phyloP scores from a whole-genome alignment of 2,888 invertebrate species.

The Bibio marci region DNA sequence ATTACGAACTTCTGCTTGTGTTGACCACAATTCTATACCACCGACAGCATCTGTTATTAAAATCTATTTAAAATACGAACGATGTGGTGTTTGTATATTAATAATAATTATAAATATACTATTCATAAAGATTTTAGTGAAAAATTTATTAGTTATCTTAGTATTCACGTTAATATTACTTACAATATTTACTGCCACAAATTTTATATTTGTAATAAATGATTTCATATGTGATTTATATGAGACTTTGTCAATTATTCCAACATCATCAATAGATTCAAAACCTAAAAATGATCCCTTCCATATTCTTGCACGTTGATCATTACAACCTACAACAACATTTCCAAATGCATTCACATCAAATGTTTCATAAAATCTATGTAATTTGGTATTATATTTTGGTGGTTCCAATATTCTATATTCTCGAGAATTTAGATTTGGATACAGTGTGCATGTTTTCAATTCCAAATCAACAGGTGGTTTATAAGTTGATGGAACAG shows the following conservation, averaged over 20 bases:
- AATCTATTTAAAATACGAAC: slow-evolving; percentile 15
- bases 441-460: slow-evolving; percentile 20
- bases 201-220: slow-evolving; percentile 20
- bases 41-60: slow-evolving; percentile 20
- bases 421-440: slow-evolving; percentile 26
- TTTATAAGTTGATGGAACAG: slow-evolving; percentile 16
- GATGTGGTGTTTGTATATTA: not conserved
- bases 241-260: slow-evolving; percentile 12
- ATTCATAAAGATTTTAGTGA: too few species aligned
- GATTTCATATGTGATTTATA: slow-evolving; percentile 19
- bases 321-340: slow-evolving; percentile 20
- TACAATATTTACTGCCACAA: slow-evolving; percentile 19
- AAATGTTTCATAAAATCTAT: slow-evolving; percentile 22
- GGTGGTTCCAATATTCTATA: slow-evolving; percentile 21
- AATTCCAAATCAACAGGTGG: slow-evolving; percentile 19
- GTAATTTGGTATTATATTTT: slow-evolving; percentile 16
- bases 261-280: slow-evolving; percentile 13
- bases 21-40: slow-evolving; percentile 25
- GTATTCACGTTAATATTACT: too few species aligned
- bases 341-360: slow-evolving; percentile 16
- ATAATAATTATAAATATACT: not conserved
- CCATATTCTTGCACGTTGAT: slow-evolving; percentile 22
- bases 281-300: slow-evolving; percentile 23
- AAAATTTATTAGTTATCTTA: too few species aligned
- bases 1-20: slow-evolving; percentile 19